Evolutionary conservation across 1,140 invertebrate genomes (phyloP).

Genomic region (Aculops lycopersici): DNA sequence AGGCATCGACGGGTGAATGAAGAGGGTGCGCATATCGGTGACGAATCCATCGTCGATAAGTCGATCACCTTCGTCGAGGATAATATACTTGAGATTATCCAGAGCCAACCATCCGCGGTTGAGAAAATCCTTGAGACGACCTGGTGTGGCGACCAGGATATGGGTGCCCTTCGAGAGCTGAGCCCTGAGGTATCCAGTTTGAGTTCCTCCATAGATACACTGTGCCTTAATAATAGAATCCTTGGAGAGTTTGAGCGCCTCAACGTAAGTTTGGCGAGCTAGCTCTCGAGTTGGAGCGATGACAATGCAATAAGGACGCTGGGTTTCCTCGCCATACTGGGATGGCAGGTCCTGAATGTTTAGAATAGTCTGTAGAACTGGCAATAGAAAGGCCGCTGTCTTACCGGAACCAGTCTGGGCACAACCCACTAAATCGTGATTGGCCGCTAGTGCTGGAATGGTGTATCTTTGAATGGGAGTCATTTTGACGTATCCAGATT

Average conservation of each 20-base stretch:
- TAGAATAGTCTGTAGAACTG: slow-evolving; percentile 2
- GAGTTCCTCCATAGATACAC: slow-evolving; percentile 1
- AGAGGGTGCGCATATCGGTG: slow-evolving; percentile 17
- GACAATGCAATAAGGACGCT: slow-evolving; percentile 23
- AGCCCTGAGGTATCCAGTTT: background rate
- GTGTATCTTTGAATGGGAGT: slow-evolving; percentile 3
- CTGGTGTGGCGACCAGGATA: slow-evolving; percentile 1
- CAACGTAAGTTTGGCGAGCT: slow-evolving; percentile 15
- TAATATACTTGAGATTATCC: background rate
- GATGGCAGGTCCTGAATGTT: background rate
- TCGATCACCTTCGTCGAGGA: slow-evolving; percentile 3
- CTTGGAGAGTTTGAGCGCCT: background rate
- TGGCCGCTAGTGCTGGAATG: background rate
- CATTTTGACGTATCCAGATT: slow-evolving; percentile 31
- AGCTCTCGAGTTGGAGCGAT: slow-evolving; percentile 68
- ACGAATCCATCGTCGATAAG: slow-evolving; percentile 22
- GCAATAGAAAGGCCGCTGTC: slow-evolving; percentile 9
- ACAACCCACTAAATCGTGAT: slow-evolving; percentile 1
- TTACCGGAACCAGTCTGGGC: slow-evolving; percentile 9
- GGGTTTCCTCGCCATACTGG: slow-evolving; percentile 16
- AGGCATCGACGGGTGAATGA: background rate
- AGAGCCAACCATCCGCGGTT: background rate
- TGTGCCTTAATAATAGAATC: background rate
- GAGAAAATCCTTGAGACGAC: slow-evolving; percentile 2
- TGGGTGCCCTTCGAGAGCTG: background rate